A percentile compares a stretch with the other conserved stretches of the same genome.
Evolutionary conservation across 2,888 invertebrate species (phyloP).

Genomic region (Galerucella calmariensis): DNA sequence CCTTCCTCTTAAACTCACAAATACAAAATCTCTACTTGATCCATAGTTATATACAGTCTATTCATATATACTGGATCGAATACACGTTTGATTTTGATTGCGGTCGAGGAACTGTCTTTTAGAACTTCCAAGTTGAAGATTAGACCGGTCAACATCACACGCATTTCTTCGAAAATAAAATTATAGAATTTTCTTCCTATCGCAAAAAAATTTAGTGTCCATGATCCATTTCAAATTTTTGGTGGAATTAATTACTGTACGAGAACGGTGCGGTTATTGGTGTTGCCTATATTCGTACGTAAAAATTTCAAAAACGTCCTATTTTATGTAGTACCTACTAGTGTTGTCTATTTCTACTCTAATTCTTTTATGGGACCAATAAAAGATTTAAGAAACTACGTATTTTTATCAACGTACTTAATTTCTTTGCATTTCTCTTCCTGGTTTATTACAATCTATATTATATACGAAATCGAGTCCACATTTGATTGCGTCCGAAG

Average conservation of each 20-base stretch:
- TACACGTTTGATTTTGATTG: constrained; percentile 64
- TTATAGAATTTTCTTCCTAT: too few relatives aligned
- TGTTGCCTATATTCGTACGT: too few relatives aligned
- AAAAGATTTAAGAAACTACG: not conserved
- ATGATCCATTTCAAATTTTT: too few relatives aligned
- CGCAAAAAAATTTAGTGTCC: too few relatives aligned
- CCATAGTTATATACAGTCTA: constrained; percentile 54
- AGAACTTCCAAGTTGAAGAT: constrained; percentile 2
- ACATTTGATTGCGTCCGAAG: constrained; percentile 21
- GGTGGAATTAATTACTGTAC: too few relatives aligned
- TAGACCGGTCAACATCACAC: not conserved
- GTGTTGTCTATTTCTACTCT: too few relatives aligned
- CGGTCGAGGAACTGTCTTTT: constrained; percentile 30
- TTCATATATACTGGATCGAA: constrained; percentile 56
- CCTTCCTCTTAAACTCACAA: constrained; percentile 13
- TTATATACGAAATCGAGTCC: constrained; percentile 11
- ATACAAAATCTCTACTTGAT: constrained; percentile 34
- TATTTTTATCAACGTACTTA: not conserved
- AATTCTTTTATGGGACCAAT: too few relatives aligned
- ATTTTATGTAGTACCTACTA: too few relatives aligned
- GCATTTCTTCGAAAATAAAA: not conserved
- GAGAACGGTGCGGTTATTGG: too few relatives aligned
- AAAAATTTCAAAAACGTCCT: too few relatives aligned
- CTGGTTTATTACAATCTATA: constrained; percentile 12
- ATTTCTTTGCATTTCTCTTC: not conserved